Base-by-base conservation (phyloP, 2,113 vertebrate genomes). In the Xiphophorus hellerii region DNA sequence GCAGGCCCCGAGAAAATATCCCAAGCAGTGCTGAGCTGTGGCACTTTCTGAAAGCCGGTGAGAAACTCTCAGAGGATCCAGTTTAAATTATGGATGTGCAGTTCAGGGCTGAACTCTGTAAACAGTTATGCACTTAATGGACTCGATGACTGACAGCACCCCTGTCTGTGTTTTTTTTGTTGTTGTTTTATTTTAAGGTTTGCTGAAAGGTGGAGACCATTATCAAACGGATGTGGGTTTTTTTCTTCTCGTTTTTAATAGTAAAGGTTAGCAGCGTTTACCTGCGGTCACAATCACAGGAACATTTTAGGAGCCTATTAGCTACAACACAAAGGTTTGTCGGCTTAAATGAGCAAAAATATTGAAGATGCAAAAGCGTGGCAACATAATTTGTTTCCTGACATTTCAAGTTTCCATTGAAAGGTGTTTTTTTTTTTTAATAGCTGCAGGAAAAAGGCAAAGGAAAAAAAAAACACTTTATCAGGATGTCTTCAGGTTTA, bases 41-140 rank as follows among this genome's bases (percentile, higher is more conserved):
- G 85, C 72, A 78, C 78, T 77, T 78, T 85, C 84, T 87, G 29
- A 72, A 84, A 87, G 54, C 63, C 69, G 0, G 80, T 67, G 79
- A 85, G 82, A 71, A 85, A 81, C 73, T 90, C 91, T 86, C 89
- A 66, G 4, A 84, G 91, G 89, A 87, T 86, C 72, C 66, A 29
- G 71, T 72, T 80, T 93, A 83, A 93, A 93, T 93, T 89, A 92
- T 93, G 79, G 71, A 93, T 93, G 90, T 85, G 83, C 87, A 89
- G 84, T 90, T 92, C 91, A 93, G 88, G 82, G 77, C 85, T 80
- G 80, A 87, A 86, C 81, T 87, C 90, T 87, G 88, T 90, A 88
- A 92, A 92, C 90, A 89, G 90, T 89, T 93, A 90, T 90, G 84
- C 86, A 89, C 91, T 92, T 93, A 90, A 91, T 90, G 88, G 89